Evolutionary conservation across 2,113 vertebrate genomes (phyloP), one percentile per base, ranked within the genome.

Genomic region (Gambusia holbrooki): DNA sequence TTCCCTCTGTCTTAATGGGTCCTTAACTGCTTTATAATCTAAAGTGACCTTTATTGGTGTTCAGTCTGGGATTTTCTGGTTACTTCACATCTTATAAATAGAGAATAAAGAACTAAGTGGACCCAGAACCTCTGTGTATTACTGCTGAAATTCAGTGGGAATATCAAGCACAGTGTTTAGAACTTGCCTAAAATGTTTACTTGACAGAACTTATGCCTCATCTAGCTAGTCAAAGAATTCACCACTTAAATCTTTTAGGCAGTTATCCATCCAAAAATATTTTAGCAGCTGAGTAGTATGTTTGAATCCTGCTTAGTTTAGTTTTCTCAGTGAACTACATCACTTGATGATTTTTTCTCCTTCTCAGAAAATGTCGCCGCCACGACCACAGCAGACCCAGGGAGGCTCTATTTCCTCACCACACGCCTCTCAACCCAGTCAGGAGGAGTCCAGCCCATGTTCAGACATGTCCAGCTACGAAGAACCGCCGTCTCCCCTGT

Each of bases 381-480:
- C 86, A 0, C 35, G 35, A 37, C 74, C 89, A 1, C 92, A 89
- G 82, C 94, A 93, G 84, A 79, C 89, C 51, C 90, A 91, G 69
- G 92, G 93, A 0, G 93, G 94, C 25, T 94, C 94, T 0, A 78
- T 95, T 1, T 91, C 93, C 25, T 94, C 93, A 0, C 92, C 93
- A 0, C 93, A 87, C 65, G 89, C 90, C 32, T 88, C 95, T 42
- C 95, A 94, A 80, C 79, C 93, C 76, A 97, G 95, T 80, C 97
- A 98, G 71, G 97, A 97, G 62, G 98, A 98, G 88, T 99, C 97
- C 12, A 99, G 97, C 80, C 96, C 96, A 0, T 97, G 97, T 77
- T 99, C 98, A 0, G 98, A 99, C 86, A 98, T 98, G 81, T 99
- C 98, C 62, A 98, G 98, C 94, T 98, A 97, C 6, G 98, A 99